phyloP scores from a whole-genome alignment of 2,113 vertebrate species.

The Thymallus thymallus region DNA sequence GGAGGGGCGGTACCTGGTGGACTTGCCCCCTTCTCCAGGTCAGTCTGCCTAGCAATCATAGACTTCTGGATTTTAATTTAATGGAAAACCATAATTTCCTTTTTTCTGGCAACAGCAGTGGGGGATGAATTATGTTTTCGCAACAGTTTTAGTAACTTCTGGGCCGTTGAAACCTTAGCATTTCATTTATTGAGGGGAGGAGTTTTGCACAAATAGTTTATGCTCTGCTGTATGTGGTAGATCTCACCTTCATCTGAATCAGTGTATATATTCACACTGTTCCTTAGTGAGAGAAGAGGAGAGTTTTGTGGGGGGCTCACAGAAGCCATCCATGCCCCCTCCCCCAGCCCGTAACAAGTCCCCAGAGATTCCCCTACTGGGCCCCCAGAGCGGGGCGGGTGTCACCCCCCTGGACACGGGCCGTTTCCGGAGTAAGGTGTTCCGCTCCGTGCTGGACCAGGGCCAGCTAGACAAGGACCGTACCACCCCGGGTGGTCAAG shows the following conservation, averaged over 20 bases:
- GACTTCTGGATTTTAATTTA: too few species aligned
- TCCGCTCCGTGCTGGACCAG: slow-evolving; percentile 78
- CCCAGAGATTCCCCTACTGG: slow-evolving; percentile 61
- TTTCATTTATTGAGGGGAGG: too few species aligned
- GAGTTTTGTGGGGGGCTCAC: slow-evolving; percentile 74
- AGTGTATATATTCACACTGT: neutral
- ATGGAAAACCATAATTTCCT: too few species aligned
- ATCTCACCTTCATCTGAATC: neutral
- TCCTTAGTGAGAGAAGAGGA: slow-evolving; percentile 70
- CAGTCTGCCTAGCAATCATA: slow-evolving; percentile 7
- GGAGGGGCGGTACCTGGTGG: slow-evolving; percentile 83
- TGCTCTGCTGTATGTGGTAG: neutral
- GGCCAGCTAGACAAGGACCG: slow-evolving; percentile 57
- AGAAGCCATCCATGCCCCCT: slow-evolving; percentile 49
- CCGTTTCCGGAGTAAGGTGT: slow-evolving; percentile 88
- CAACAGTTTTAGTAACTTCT: too few species aligned
- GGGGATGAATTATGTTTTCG: too few species aligned
- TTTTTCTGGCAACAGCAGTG: too few species aligned
- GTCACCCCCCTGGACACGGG: slow-evolving; percentile 89
- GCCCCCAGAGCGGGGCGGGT: slow-evolving; percentile 65
- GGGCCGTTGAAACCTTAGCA: too few species aligned
- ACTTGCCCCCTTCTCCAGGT: slow-evolving; percentile 79
- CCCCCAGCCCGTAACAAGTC: slow-evolving; percentile 34
- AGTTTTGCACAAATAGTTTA: too few species aligned
- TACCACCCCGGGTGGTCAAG: slow-evolving; percentile 44